phyloP scores from a whole-genome alignment of 2,888 invertebrate genomes.

The Lysandra bellargus region DNA sequence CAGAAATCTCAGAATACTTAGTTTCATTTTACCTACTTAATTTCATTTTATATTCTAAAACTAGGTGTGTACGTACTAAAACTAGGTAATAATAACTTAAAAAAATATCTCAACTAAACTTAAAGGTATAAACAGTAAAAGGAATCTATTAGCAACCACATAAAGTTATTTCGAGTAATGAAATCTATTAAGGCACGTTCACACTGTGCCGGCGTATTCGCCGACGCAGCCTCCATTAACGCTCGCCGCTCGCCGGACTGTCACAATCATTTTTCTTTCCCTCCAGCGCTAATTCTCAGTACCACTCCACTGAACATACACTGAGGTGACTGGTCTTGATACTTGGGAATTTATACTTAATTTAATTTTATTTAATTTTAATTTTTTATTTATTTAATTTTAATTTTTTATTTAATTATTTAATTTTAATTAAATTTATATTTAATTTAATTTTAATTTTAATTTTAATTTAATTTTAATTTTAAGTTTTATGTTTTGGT shows the following conservation, averaged over 20 bases:
- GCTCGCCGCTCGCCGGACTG: slow-evolving; percentile 77
- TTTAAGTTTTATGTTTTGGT: too few species aligned
- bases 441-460: too few species aligned
- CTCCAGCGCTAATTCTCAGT: slow-evolving; percentile 78
- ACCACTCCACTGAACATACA: slow-evolving; percentile 69
- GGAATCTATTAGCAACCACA: slow-evolving; percentile 30
- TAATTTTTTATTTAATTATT: too few species aligned
- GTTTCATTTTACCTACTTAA: too few species aligned
- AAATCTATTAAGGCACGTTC: slow-evolving; percentile 41
- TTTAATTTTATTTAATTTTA: too few species aligned
- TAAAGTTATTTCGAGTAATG: slow-evolving; percentile 13
- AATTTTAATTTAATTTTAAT: too few species aligned
- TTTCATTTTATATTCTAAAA: too few species aligned
- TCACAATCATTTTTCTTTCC: slow-evolving; percentile 81
- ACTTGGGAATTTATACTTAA: slow-evolving; percentile 44
- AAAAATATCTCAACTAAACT: background rate
- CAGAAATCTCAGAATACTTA: too few species aligned
- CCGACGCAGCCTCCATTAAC: slow-evolving; percentile 79
- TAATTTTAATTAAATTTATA: too few species aligned
- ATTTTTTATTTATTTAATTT: too few species aligned
- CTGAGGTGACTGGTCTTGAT: slow-evolving; percentile 51
- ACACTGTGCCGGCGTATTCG: slow-evolving; percentile 59
- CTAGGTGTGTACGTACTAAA: too few species aligned
- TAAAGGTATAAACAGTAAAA: background rate
- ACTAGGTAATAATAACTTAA: too few species aligned